phyloP scores from a whole-genome alignment of 2,797 vertebrate genomes.

The Phrynocephalus guinanensis region DNA sequence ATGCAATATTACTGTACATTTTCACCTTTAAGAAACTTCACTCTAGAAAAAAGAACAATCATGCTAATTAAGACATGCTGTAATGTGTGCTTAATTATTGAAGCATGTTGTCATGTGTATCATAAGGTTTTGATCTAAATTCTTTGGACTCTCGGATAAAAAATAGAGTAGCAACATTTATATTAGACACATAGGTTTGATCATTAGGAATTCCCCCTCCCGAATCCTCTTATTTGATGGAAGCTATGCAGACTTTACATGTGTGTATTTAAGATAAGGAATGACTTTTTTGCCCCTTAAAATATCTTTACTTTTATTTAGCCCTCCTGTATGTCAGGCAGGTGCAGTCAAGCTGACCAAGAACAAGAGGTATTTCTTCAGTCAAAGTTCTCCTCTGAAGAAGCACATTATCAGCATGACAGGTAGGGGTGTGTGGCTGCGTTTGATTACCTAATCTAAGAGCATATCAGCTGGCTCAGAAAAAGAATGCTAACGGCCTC shows the following conservation, averaged over 20 bases:
- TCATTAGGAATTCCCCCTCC: conserved; percentile 16
- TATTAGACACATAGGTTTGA: conserved; percentile 15
- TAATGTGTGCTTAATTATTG: conserved; percentile 3
- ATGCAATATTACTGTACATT: background rate
- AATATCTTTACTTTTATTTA: conserved; percentile 44
- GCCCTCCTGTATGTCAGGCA: conserved; percentile 26
- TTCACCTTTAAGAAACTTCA: conserved; percentile 35
- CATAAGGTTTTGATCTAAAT: conserved; percentile 21
- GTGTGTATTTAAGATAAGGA: conserved; percentile 29
- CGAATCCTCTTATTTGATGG: conserved; percentile 41
- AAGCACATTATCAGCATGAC: conserved; percentile 57
- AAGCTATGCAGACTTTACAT: conserved; percentile 42
- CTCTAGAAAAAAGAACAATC: background rate
- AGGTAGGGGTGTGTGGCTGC: background rate
- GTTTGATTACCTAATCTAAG: conserved; percentile 69
- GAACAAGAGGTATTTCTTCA: conserved; percentile 54
- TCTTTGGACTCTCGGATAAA: background rate
- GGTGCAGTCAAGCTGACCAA: conserved; percentile 49
- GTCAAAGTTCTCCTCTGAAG: conserved; percentile 66
- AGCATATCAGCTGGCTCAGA: conserved; percentile 62
- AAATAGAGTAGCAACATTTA: conserved; percentile 9
- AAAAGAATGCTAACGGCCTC: conserved; percentile 61
- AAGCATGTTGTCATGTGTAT: background rate
- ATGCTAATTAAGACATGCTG: background rate
- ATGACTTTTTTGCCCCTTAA: background rate